Conservation (phyloP, 2,113 vertebrate species). For the Poecile atricapillus region DNA sequence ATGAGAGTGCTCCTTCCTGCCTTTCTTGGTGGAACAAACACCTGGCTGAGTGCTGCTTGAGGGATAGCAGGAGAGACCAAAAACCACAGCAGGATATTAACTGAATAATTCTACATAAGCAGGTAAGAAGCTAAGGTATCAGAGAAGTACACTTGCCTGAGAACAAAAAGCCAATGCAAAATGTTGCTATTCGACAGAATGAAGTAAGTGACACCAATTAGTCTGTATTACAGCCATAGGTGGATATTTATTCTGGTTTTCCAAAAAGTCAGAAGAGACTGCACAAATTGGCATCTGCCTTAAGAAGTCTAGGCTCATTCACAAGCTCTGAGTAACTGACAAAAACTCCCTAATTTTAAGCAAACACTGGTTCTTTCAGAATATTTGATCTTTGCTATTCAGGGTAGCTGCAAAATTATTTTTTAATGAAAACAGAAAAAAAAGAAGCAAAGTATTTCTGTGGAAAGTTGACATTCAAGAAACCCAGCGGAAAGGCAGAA, state of each 20-base stretch:
- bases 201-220: not conserved
- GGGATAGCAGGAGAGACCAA: not conserved
- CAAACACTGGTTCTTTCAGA: not conserved
- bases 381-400: not conserved
- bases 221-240: not conserved
- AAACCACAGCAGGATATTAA: not conserved
- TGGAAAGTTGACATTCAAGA: not conserved
- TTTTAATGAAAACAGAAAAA: not conserved
- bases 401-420: not conserved
- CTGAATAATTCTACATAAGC: not conserved
- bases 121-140: not conserved
- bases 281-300: not conserved
- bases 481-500: not conserved
- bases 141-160: fast-evolving
- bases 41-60: not conserved
- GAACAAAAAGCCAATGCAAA: not conserved
- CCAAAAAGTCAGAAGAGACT: not conserved
- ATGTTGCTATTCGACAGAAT: not conserved
- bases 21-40: not conserved
- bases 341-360: not conserved
- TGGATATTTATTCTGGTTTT: not conserved
- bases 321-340: not conserved
- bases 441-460: not conserved
- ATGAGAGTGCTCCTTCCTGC: not conserved
- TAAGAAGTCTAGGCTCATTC: not conserved